Evolutionary conservation across 2,113 vertebrate species (phyloP), one percentile per base, ranked within the genome.

Genomic region (Mormyrus iriodes): DNA sequence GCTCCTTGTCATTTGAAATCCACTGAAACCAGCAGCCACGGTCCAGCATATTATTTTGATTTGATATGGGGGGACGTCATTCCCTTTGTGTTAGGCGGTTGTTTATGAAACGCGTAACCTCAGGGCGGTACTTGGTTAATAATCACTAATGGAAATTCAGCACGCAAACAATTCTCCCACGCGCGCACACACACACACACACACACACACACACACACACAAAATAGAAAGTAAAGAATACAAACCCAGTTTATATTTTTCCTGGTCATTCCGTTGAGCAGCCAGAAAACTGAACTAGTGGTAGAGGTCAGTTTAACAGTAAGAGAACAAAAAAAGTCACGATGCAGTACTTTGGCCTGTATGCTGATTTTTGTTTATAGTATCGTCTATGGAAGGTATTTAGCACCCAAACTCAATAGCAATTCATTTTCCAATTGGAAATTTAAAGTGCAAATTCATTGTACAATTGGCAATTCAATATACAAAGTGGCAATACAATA

Each of bases 221-320:
- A 86, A 91, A n/a, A 89, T 39, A 90, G 31, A 87, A 31, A 84
- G 31, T 73, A 73, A 73, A 73, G 4, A 73, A 73, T 3, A 73
- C 9, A 73, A 73, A 73, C 17, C 9, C 19, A 44, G 17, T 48
- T 83, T n/a, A 2, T 19, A 44, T 17, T 48, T 83, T 83, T 46
- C 1, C 39, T 82, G 76, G 6, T 27, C 3, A 82, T 69, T 69
- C 61, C n/a, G 2, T 27, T 27, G 58, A 65, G 58, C n/a, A 55
- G 53, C 19, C 21, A 31, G 24, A 24, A 0, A 12, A 69, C 61
- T 17, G 24, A 73, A 73, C 13, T 35, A 39, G 19, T 2, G 73
- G 35, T 19, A 76, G 35, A 15, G 73, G 35, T 39, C 35, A 76
- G 73, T 76, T 76, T 76, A 35, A 76, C 61, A 31, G 61, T 69